Evolutionary conservation across 2,113 vertebrate species (phyloP).

Genomic region (Seriola rivoliana): DNA sequence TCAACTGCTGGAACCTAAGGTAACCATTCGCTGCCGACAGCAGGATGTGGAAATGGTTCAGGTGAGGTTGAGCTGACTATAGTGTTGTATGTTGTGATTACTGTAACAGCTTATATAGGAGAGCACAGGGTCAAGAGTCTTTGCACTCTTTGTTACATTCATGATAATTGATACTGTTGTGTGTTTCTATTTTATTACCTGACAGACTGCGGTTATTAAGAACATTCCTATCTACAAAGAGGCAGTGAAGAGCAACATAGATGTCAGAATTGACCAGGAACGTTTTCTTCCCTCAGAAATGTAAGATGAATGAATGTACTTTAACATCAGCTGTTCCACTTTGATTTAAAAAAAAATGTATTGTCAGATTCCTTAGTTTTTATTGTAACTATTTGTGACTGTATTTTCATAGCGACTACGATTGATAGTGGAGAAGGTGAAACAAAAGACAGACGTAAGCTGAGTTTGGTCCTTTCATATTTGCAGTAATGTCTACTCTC

Average conservation of each 20-base stretch:
- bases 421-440: background rate
- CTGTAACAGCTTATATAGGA: background rate
- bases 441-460: background rate
- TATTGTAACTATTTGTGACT: background rate
- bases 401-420: background rate
- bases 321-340: background rate
- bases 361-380: background rate
- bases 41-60: slow-evolving; percentile 91
- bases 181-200: slow-evolving; percentile 14
- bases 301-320: slow-evolving; percentile 81
- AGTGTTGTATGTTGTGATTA: background rate
- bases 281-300: slow-evolving; percentile 90
- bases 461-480: background rate
- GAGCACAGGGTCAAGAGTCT: background rate
- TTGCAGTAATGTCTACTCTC: background rate
- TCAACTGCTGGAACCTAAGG: slow-evolving; percentile 91
- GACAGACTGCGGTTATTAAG: slow-evolving; percentile 89
- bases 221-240: slow-evolving; percentile 91
- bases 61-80: slow-evolving; percentile 79
- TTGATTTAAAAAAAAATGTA: background rate
- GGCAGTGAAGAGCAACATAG: slow-evolving; percentile 88
- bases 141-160: background rate
- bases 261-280: slow-evolving; percentile 90
- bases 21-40: slow-evolving; percentile 91
- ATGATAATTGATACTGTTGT: background rate